Conservation (phyloP, 2,113 vertebrate genomes). For the Megaceryle torquata region DNA sequence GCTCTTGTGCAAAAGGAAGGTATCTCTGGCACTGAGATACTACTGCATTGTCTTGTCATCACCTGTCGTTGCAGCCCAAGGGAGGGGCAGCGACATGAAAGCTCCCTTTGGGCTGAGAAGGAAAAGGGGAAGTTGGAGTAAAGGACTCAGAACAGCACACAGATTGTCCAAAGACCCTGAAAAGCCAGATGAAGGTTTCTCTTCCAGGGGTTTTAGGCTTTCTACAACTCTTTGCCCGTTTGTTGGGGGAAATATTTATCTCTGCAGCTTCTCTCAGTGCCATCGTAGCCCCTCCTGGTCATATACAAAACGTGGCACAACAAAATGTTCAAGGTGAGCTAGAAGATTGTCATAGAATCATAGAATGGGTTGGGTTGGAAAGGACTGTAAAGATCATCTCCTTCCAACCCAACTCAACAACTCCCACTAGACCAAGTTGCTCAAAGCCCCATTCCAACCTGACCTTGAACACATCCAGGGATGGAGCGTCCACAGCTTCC, state of each 20-base stretch:
- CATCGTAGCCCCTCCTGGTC: not conserved
- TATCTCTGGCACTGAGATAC: not conserved
- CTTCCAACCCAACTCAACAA: too few relatives aligned
- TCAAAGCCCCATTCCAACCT: too few relatives aligned
- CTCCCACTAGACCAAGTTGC: too few relatives aligned
- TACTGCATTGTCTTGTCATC: not conserved
- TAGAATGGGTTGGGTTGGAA: too few relatives aligned
- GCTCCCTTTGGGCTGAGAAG: not conserved
- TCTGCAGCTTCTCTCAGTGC: not conserved
- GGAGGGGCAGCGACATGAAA: not conserved
- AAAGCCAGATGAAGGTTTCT: not conserved
- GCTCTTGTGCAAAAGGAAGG: not conserved
- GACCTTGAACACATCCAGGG: too few relatives aligned
- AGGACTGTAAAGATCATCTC: too few relatives aligned
- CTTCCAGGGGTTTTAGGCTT: not conserved
- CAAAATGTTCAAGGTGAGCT: not conserved
- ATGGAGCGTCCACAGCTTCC: too few relatives aligned
- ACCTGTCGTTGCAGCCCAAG: not conserved
- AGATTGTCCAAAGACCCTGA: not conserved
- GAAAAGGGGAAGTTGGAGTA: not conserved
- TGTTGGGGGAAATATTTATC: not conserved
- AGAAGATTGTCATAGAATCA: not conserved
- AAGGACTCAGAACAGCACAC: not conserved
- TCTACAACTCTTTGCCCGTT: not conserved
- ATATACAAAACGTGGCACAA: not conserved